Percentiles rank a stretch among this genome's conserved stretches.
Evolutionary conservation across 2,113 vertebrate species (phyloP).

Genomic region (Myrmophylax atrothorax): DNA sequence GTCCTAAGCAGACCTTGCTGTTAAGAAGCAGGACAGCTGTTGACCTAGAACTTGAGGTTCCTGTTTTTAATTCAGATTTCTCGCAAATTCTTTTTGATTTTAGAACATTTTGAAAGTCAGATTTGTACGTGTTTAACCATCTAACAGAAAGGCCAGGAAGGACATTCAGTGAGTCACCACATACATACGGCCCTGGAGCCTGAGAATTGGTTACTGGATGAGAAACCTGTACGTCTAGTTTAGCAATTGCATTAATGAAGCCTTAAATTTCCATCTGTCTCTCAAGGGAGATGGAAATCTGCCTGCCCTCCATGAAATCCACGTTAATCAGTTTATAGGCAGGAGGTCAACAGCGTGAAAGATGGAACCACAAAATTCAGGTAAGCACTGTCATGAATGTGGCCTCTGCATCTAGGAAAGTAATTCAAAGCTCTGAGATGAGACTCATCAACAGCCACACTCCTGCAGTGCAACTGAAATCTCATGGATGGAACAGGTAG

Average conservation of each 20-base stretch:
- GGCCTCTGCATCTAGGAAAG: background rate
- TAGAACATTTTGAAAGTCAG: background rate
- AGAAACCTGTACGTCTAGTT: conserved; percentile 13
- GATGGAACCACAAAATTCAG: background rate
- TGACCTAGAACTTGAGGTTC: background rate
- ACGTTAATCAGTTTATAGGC: background rate
- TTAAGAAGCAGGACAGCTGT: background rate
- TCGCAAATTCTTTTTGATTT: background rate
- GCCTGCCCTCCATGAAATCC: background rate
- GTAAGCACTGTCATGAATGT: background rate
- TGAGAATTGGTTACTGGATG: background rate
- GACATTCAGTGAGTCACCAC: background rate
- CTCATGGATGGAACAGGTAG: background rate
- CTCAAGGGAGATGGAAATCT: conserved; percentile 24
- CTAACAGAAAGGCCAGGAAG: background rate
- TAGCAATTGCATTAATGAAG: background rate
- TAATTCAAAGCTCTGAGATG: background rate
- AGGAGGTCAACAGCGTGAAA: background rate
- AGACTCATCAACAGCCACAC: background rate
- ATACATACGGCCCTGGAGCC: background rate
- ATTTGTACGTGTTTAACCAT: background rate
- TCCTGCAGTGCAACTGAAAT: background rate
- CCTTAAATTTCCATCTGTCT: conserved; percentile 22
- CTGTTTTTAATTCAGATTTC: background rate
- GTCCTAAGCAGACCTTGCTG: background rate